These are phyloP conservation scores for Tridacna gigas DNA, from an alignment of 2,888 invertebrate genomes.

Conservation along the genomic window DNA sequence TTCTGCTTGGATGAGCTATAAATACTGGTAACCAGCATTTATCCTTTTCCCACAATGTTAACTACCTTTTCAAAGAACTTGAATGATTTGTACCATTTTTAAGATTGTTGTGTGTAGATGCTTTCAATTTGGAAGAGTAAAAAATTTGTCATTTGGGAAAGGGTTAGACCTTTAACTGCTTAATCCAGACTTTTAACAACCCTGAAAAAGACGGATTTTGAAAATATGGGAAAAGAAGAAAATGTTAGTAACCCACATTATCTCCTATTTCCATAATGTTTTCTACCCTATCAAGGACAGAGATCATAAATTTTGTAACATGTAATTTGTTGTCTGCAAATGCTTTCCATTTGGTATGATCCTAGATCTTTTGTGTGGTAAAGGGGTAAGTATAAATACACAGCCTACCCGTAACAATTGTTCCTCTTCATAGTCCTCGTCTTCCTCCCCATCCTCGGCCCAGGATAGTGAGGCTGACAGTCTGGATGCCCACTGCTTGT, in stretches of 20 bases:
- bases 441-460: conserved; percentile 70
- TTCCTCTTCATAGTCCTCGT: conserved; percentile 54
- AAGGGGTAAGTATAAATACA: background rate
- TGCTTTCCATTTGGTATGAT: no score
- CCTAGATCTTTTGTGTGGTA: no score
- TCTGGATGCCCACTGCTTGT: conserved; percentile 68
- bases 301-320: background rate
- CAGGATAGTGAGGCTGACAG: conserved; percentile 70
- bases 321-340: no score
- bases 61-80: no score
- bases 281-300: background rate
- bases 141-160: background rate
- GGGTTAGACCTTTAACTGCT: background rate
- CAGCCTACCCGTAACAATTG: conserved; percentile 56
- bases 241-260: background rate
- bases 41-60: background rate
- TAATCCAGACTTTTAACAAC: background rate
- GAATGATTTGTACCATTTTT: no score
- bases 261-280: background rate
- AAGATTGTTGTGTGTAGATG: no score
- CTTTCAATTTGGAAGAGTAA: no score
- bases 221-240: background rate
- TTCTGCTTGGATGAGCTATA: background rate
- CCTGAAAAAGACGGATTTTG: background rate
- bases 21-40: background rate